Conservation (phyloP, 2,113 vertebrate species). For the Recurvirostra avosetta region DNA sequence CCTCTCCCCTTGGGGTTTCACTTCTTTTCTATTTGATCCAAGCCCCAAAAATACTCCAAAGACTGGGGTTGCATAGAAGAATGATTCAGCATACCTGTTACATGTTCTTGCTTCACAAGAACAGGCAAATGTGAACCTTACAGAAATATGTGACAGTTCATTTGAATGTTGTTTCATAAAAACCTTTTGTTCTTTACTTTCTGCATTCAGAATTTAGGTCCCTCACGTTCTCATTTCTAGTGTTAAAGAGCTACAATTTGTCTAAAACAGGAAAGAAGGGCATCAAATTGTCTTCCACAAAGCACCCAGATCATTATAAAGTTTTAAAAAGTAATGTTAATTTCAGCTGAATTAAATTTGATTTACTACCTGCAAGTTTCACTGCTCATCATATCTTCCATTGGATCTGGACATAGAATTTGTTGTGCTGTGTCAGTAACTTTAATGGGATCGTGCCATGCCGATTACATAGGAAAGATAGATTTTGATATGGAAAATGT, state of each 20-base stretch:
- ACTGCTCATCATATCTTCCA: background rate
- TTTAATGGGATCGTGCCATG: background rate
- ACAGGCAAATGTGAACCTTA: background rate
- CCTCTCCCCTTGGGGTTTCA: background rate
- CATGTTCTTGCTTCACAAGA: background rate
- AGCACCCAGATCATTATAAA: background rate
- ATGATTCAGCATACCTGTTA: background rate
- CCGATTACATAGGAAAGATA: background rate
- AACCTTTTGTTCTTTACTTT: background rate
- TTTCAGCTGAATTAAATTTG: background rate
- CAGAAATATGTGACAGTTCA: background rate
- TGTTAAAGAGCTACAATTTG: background rate
- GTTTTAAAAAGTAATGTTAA: background rate
- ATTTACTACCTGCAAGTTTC: background rate
- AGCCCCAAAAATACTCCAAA: background rate
- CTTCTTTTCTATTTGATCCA: background rate
- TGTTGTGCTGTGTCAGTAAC: background rate
- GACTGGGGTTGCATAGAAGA: background rate
- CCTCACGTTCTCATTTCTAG: background rate
- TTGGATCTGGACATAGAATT: background rate
- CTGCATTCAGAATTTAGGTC: background rate
- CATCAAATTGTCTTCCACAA: background rate
- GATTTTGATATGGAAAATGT: background rate
- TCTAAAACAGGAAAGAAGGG: background rate
- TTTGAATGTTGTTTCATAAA: background rate